A percentile compares a stretch with the other conserved stretches of the same genome.
Evolutionary conservation across 2,888 invertebrate species (phyloP).

Genomic region (Brenthis daphne): DNA sequence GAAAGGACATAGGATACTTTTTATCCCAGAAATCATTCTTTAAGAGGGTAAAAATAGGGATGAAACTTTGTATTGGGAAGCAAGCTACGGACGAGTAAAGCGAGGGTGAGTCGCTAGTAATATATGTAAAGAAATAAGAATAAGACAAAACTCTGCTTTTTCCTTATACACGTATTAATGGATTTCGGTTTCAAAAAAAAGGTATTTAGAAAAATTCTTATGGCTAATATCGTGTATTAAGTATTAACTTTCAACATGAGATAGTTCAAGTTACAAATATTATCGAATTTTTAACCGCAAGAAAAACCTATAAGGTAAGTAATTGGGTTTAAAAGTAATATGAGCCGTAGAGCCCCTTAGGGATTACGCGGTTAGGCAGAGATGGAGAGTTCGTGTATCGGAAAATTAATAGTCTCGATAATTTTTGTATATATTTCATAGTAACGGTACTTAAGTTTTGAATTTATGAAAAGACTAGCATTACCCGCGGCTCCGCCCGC

Average conservation of each 20-base stretch:
- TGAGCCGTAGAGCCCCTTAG: constrained; percentile 20
- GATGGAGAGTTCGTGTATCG: constrained; percentile 4
- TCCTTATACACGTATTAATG: no score
- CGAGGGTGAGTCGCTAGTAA: no score
- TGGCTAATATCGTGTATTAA: not conserved
- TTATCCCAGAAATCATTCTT: no score
- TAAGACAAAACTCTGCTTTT: not conserved
- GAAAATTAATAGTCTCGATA: constrained; percentile 2
- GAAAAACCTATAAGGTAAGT: constrained; percentile 25
- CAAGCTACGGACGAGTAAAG: no score
- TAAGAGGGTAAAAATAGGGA: no score
- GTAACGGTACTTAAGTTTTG: no score
- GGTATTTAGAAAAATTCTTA: not conserved
- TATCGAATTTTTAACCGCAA: constrained; percentile 12
- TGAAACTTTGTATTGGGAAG: no score
- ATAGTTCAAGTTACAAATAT: constrained; percentile 11
- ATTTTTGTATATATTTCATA: not conserved
- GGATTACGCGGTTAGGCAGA: constrained; percentile 17
- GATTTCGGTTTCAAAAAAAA: no score
- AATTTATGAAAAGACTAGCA: no score
- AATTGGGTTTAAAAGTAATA: constrained; percentile 33
- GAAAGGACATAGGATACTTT: no score
- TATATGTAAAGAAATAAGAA: not conserved
- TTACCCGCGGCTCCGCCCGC: no score
- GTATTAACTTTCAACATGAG: not conserved